Conservation (phyloP, 2,797 vertebrate species). For the Pseudocheirus occidentalis region DNA sequence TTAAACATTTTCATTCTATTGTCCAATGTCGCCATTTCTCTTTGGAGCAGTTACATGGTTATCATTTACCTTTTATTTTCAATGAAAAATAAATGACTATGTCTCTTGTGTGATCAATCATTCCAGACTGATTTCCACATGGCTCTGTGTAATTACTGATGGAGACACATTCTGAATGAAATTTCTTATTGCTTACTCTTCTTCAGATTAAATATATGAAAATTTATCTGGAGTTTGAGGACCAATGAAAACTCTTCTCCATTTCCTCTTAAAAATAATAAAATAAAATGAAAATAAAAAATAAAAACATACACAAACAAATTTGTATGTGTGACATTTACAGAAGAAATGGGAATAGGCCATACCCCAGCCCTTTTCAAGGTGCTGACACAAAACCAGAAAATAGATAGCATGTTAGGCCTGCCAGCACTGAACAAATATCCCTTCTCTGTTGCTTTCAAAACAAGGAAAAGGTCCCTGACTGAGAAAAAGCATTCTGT, state of each 20-base stretch:
- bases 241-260: constrained; percentile 29
- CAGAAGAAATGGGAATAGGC: constrained; percentile 58
- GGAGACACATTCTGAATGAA: too few species aligned
- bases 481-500: constrained; percentile 30
- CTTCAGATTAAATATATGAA: too few species aligned
- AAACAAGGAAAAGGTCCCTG: constrained; percentile 53
- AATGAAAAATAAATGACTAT: too few species aligned
- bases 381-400: constrained; percentile 37
- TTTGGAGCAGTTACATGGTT: too few species aligned
- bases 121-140: background rate
- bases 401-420: constrained; percentile 44
- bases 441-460: constrained; percentile 40
- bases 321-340: constrained; percentile 63
- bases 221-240: constrained; percentile 29
- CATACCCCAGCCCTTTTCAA: background rate
- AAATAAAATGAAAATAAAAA: background rate
- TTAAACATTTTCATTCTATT: too few species aligned
- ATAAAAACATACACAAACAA: constrained; percentile 31
- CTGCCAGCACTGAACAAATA: constrained; percentile 60
- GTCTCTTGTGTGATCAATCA: background rate
- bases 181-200: too few species aligned
- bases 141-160: background rate
- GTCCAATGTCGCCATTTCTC: too few species aligned
- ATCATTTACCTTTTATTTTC: too few species aligned
- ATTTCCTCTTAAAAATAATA: constrained; percentile 15